Base-by-base conservation (phyloP, 2,797 vertebrate species). In the Phoebastria nigripes region DNA sequence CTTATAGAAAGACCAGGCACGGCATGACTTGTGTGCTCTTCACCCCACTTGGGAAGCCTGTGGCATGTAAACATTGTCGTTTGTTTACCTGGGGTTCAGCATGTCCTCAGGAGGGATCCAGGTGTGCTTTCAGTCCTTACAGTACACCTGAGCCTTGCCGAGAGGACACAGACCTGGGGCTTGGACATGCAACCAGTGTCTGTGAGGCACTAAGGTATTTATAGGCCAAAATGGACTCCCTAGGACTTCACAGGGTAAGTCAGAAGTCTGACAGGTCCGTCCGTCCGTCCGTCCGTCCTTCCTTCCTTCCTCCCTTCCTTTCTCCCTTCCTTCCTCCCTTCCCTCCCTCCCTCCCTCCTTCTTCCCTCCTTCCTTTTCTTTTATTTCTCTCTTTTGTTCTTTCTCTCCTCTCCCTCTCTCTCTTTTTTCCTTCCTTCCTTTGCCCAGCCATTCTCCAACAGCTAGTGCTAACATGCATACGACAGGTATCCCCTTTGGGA, bases 11-110 rank as follows among this genome's bases (percentile, higher is more conserved):
- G 37, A 76, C 21, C 25, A 58, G 16, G 33, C 19, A 70, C 24
- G 47, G 28, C 21, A 51, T 33, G 17, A 11, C 13, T 13, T 39
- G 16, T 42, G 25, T 46, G 20, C 9, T 76, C 18, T 65, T 37
- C 35, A 42, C 5, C 7, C 18, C 1, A 2, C 17, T 33, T 25
- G 8, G 31, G 37, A 72, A 37, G 12, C 4, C 6, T 1, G 28
- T n/a, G 29, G 20, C 29, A 12, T n/a, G 9, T 46, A 49, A 69
- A 73, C 1, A 0, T 35, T 9, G 6, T 14, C 49, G 16, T 20
- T 62, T 71, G 33, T 19, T 70, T 35, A 74, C 29, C 39, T 78
- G 47, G 16, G 17, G 24, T n/a, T 83, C 52, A 87, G 26, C 21
- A 21, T 8, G 28, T 49, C 19, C 61, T 86, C 0, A 0, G 16